Conservation (phyloP, 2,888 invertebrate species). For the Melolontha melolontha region DNA sequence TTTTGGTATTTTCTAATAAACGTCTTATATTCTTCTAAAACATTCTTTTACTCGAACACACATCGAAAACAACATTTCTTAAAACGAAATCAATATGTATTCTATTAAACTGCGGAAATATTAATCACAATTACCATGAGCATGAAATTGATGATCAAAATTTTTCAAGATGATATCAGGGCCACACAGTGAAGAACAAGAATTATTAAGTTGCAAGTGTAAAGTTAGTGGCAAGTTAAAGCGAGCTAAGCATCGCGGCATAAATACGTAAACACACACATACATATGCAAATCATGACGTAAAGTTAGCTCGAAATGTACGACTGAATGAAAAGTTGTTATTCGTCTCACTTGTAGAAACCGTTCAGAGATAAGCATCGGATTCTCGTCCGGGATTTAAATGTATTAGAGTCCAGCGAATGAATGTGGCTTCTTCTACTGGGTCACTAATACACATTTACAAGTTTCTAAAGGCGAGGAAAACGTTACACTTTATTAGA, state of each 20-base stretch:
- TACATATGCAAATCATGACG: slow-evolving; percentile 7
- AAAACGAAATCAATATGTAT: too few relatives aligned
- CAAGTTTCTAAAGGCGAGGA: slow-evolving; percentile 6
- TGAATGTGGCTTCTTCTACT: slow-evolving; percentile 10
- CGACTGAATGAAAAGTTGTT: slow-evolving; percentile 8
- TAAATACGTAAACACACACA: background rate
- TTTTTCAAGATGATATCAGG: too few relatives aligned
- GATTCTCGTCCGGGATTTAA: slow-evolving; percentile 20
- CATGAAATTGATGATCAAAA: too few relatives aligned
- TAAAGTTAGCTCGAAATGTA: slow-evolving; percentile 1
- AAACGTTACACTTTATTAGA: too few relatives aligned
- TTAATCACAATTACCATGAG: too few relatives aligned
- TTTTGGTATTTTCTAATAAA: too few relatives aligned
- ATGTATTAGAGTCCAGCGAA: slow-evolving; percentile 23
- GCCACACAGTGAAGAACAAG: slow-evolving; percentile 1
- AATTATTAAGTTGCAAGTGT: too few relatives aligned
- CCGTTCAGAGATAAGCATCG: slow-evolving; percentile 7
- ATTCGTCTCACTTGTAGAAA: slow-evolving; percentile 21
- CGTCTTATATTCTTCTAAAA: too few relatives aligned
- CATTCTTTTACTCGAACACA: too few relatives aligned
- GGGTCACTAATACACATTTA: slow-evolving; percentile 19
- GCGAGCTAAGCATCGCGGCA: background rate
- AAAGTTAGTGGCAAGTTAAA: background rate
- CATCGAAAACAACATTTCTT: too few relatives aligned
- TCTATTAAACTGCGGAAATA: too few relatives aligned